phyloP scores from a whole-genome alignment of 1,140 invertebrate genomes.

The Euura saliciscinereae region DNA sequence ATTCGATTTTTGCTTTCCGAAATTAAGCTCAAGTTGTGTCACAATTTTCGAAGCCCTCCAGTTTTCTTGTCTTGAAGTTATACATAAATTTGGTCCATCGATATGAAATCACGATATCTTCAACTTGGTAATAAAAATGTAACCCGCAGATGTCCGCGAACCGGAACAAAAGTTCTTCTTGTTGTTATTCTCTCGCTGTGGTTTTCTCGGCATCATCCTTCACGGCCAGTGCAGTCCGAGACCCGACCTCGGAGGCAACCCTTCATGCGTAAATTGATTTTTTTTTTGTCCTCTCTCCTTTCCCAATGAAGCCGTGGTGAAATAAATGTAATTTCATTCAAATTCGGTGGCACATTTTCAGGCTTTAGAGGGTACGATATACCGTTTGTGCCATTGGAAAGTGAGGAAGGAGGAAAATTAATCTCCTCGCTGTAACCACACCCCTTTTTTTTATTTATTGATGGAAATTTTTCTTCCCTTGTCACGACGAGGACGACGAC shows the following conservation, averaged over 20 bases:
- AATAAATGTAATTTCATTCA: slow-evolving; percentile 12
- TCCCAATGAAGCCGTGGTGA: slow-evolving; percentile 1
- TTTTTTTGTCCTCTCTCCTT: neutral
- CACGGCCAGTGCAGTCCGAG: neutral
- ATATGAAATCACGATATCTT: neutral
- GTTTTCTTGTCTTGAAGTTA: too few species aligned
- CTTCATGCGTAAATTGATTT: neutral
- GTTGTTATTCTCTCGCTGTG: neutral
- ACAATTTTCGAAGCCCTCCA: too few species aligned
- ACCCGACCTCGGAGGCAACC: neutral
- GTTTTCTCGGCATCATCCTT: neutral
- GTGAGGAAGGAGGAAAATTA: too few species aligned
- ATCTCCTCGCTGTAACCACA: too few species aligned
- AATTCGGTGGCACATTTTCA: slow-evolving; percentile 5
- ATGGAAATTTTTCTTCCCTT: too few species aligned
- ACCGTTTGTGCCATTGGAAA: too few species aligned
- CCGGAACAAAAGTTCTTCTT: neutral
- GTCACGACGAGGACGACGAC: too few species aligned
- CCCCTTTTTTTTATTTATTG: too few species aligned
- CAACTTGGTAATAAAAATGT: slow-evolving; percentile 6
- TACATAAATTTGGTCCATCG: neutral
- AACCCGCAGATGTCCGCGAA: neutral
- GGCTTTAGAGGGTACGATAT: neutral
- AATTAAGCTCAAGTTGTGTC: too few species aligned
- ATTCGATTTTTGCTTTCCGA: too few species aligned